phyloP scores from a whole-genome alignment of 2,888 invertebrate species.

The Emmelina monodactyla region DNA sequence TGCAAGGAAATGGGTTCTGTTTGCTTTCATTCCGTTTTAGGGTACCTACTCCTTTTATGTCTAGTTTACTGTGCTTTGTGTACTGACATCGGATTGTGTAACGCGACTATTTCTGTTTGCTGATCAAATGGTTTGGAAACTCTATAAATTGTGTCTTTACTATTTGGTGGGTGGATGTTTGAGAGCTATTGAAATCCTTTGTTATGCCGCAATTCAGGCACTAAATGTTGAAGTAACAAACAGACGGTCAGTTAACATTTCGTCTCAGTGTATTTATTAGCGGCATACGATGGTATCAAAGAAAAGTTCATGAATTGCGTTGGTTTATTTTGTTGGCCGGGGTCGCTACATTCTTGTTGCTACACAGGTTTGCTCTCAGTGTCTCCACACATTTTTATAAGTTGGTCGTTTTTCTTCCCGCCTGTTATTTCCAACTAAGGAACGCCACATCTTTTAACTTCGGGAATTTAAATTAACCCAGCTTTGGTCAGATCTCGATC shows the following conservation, averaged over 20 bases:
- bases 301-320: too few species aligned
- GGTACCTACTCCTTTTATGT: conserved; percentile 49
- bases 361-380: conserved; percentile 49
- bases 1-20: conserved; percentile 46
- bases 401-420: conserved; percentile 37
- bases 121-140: too few species aligned
- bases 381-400: conserved; percentile 37
- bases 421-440: conserved; percentile 44
- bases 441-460: conserved; percentile 19
- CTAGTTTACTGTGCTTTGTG: conserved; percentile 34
- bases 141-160: too few species aligned
- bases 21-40: conserved; percentile 46
- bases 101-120: conserved; percentile 31
- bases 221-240: too few species aligned
- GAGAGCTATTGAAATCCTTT: too few species aligned
- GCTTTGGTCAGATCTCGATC: conserved; percentile 33
- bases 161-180: too few species aligned
- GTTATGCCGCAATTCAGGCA: too few species aligned
- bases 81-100: conserved; percentile 43
- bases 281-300: too few species aligned
- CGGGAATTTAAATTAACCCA: conserved; percentile 42
- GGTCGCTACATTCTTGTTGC: conserved; percentile 37
- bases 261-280: too few species aligned
- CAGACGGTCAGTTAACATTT: too few species aligned
- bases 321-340: too few species aligned